Percentiles rank a stretch among this genome's conserved stretches.
phyloP scores from a whole-genome alignment of 23 tunicate genomes.

The Styela clava region DNA sequence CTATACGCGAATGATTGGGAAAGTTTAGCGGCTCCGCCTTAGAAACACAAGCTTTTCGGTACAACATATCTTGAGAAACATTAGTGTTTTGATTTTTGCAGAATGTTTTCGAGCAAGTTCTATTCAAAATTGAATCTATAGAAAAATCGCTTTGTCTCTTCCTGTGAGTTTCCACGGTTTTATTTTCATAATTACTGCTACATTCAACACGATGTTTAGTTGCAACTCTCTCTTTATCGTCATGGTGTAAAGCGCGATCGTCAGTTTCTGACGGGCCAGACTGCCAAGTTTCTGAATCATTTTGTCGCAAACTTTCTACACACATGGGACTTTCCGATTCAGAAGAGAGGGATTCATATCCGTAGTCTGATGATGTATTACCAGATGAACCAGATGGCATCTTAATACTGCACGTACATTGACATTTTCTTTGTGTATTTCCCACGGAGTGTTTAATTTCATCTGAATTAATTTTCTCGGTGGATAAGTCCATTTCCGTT shows the following conservation, averaged over 20 bases:
- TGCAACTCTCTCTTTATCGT: no score
- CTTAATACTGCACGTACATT: background rate
- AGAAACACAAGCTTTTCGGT: no score
- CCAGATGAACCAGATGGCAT: background rate
- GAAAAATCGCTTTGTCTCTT: conserved; percentile 35
- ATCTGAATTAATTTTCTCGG: background rate
- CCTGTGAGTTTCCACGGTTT: background rate
- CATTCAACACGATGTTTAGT: no score
- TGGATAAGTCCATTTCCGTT: background rate
- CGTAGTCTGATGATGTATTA: conserved; percentile 8
- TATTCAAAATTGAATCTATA: conserved; percentile 39
- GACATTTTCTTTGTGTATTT: background rate
- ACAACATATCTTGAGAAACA: no score
- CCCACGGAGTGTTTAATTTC: background rate
- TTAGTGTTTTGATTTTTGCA: background rate
- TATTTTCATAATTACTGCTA: no score
- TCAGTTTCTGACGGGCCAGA: no score
- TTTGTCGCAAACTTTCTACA: background rate
- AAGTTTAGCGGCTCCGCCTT: no score
- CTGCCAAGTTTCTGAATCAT: background rate
- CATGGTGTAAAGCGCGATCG: no score
- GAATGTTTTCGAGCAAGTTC: background rate
- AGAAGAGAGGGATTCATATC: conserved; percentile 26
- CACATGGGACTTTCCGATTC: conserved; percentile 5
- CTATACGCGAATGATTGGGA: no score